Evolutionary conservation across 2,797 vertebrate species (phyloP).

Genomic region (Sebastiscus albofasciatus): DNA sequence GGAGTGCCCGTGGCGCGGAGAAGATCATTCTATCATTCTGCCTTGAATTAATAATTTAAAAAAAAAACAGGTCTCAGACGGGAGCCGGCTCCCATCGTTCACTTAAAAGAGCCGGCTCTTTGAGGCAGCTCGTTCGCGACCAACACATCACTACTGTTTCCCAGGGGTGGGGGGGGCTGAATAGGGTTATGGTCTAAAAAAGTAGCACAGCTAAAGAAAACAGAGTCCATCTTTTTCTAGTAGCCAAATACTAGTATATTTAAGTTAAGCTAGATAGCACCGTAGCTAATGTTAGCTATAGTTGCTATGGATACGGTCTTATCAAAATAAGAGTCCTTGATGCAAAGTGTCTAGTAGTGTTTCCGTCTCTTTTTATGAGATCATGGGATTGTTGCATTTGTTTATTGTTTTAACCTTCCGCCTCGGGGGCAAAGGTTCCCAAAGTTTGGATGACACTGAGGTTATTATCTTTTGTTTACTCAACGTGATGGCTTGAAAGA

Average conservation of each 20-base stretch:
- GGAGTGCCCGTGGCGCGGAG: too few relatives aligned
- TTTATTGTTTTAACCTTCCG: background rate
- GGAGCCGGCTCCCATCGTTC: too few relatives aligned
- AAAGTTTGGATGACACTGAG: background rate
- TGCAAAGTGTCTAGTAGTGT: background rate
- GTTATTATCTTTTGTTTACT: background rate
- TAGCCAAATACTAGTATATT: background rate
- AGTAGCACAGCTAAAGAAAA: background rate
- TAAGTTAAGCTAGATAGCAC: background rate
- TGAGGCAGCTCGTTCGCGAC: too few relatives aligned
- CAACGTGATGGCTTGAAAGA: background rate
- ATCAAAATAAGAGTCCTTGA: background rate
- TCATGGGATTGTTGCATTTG: background rate
- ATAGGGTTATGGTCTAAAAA: background rate
- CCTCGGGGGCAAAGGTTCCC: background rate
- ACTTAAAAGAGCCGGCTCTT: too few relatives aligned
- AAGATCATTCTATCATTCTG: too few relatives aligned
- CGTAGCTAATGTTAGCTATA: background rate
- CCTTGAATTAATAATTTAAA: too few relatives aligned
- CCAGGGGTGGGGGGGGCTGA: background rate
- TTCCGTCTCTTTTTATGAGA: background rate
- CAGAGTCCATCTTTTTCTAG: background rate
- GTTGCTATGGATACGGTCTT: background rate
- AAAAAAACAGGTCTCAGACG: too few relatives aligned
- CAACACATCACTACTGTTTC: background rate